Conservation (phyloP, 2,888 invertebrate species). For the Sarcophaga caerulescens region DNA sequence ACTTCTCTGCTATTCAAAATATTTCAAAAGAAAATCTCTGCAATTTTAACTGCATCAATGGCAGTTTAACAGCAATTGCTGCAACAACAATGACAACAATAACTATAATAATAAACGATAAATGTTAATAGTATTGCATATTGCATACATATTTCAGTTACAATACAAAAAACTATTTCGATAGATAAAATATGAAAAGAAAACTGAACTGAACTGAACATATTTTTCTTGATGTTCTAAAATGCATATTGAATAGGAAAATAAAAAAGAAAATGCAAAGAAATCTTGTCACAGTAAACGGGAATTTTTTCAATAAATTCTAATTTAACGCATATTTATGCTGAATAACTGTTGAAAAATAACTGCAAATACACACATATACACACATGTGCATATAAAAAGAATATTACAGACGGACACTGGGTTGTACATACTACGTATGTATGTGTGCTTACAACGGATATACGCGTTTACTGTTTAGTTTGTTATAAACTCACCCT, state of each 20-base stretch:
- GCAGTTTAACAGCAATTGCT: not conserved
- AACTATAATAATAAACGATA: constrained; percentile 53
- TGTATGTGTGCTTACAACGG: constrained; percentile 68
- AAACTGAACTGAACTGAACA: not conserved
- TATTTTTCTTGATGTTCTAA: too few species aligned
- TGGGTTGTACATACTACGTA: not conserved
- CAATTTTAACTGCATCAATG: constrained; percentile 39
- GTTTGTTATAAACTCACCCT: constrained; percentile 74
- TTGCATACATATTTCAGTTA: not conserved
- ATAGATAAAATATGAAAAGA: not conserved
- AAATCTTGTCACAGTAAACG: constrained; percentile 32
- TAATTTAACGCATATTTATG: constrained; percentile 50
- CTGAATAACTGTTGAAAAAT: not conserved
- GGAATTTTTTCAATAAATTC: constrained; percentile 43
- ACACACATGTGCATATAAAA: not conserved
- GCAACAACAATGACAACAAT: too few species aligned
- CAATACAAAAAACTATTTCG: not conserved
- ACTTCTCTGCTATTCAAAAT: constrained; percentile 5
- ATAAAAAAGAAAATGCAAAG: not conserved
- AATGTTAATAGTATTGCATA: constrained; percentile 74
- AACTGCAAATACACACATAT: constrained; percentile 6
- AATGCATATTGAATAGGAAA: too few species aligned
- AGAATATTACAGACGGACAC: constrained; percentile 19
- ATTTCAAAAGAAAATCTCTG: constrained; percentile 17
- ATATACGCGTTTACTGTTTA: constrained; percentile 74